phyloP scores from a whole-genome alignment of 2,888 invertebrate species.

The Dryadula phaetusa region DNA sequence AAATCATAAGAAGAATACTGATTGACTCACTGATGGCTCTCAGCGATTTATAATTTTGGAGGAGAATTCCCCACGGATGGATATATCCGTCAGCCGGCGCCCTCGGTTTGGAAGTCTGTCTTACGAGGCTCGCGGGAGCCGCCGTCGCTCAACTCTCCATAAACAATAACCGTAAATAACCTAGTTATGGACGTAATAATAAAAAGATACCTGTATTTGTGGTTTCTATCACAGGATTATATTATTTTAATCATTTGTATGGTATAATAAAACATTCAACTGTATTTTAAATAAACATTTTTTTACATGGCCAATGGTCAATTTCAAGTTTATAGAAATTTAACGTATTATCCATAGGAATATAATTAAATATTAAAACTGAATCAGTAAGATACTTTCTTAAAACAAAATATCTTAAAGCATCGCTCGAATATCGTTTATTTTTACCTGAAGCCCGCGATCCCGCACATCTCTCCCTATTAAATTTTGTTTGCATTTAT shows the following conservation, averaged over 20 bases:
- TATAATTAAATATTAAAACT: conserved; percentile 48
- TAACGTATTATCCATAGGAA: too few relatives aligned
- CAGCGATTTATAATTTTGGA: conserved; percentile 68
- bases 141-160: conserved; percentile 78
- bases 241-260: conserved; percentile 4
- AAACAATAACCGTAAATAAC: conserved; percentile 84
- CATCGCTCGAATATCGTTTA: conserved; percentile 78
- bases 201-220: conserved; percentile 42
- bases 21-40: conserved; percentile 42
- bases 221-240: conserved; percentile 13
- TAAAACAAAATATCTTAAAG: conserved; percentile 71
- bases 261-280: too few relatives aligned
- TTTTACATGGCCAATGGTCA: too few relatives aligned
- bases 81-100: conserved; percentile 80
- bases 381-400: conserved; percentile 55
- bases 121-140: conserved; percentile 80
- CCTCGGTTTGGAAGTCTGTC: conserved; percentile 74
- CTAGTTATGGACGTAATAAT: conserved; percentile 43
- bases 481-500: conserved; percentile 85
- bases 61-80: conserved; percentile 72
- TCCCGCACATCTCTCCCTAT: conserved; percentile 84
- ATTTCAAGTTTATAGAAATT: conserved; percentile 11
- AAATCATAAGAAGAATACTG: conserved; percentile 27
- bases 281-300: too few relatives aligned
- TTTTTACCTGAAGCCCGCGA: conserved; percentile 81